Conservation (phyloP, 2,888 invertebrate species). For the Aporophyla nigra region DNA sequence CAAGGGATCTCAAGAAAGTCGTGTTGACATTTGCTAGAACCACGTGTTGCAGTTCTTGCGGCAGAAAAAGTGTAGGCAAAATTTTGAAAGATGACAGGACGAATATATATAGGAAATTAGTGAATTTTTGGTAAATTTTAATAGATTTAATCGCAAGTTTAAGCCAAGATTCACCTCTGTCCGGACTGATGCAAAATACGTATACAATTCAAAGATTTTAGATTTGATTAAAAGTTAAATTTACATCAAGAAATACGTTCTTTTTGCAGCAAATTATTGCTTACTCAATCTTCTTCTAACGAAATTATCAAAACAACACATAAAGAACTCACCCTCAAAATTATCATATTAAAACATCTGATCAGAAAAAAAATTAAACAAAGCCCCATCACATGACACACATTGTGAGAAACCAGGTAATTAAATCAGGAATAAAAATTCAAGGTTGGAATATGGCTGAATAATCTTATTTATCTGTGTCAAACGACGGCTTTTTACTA, state of each 20-base stretch:
- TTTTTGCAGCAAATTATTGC: background rate
- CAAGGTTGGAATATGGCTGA: constrained; percentile 84
- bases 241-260: background rate
- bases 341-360: constrained; percentile 60
- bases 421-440: constrained; percentile 86
- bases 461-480: constrained; percentile 90
- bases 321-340: constrained; percentile 24
- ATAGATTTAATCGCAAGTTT: background rate
- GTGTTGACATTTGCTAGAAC: constrained; percentile 8
- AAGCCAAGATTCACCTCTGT: background rate
- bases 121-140: background rate
- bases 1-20: constrained; percentile 21
- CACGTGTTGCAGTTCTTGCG: constrained; percentile 44
- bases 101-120: background rate
- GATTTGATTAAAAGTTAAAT: background rate
- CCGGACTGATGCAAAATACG: too few species aligned
- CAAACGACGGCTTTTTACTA: constrained; percentile 88
- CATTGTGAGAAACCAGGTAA: constrained; percentile 90
- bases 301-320: constrained; percentile 18
- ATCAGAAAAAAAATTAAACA: constrained; percentile 68
- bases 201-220: background rate
- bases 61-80: background rate
- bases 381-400: constrained; percentile 78
- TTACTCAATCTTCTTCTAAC: background rate
- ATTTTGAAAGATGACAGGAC: background rate